Evolutionary conservation across 53 echinoderm and acorn worm species (phyloP).

Genomic region (Echinarachnius parma): DNA sequence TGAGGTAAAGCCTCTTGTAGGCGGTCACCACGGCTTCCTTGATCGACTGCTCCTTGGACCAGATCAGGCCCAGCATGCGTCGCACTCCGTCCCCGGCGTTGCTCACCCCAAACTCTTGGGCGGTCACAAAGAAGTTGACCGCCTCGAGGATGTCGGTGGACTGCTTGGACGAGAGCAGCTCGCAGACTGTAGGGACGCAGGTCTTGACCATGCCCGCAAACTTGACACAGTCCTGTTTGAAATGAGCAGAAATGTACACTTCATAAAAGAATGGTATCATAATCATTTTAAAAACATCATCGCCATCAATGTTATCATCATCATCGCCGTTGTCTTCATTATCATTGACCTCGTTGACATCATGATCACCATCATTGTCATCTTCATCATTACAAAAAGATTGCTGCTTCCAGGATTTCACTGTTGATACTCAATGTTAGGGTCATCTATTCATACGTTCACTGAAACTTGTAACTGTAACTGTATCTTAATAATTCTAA

Average conservation of each 20-base stretch:
- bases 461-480: no score
- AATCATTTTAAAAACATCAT: neutral
- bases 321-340: neutral
- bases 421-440: no score
- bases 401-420: no score
- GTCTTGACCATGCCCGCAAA: constrained; percentile 79
- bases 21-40: constrained; percentile 95
- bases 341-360: neutral
- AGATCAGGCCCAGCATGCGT: constrained; percentile 88
- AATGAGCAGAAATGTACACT: neutral
- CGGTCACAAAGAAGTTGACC: constrained; percentile 77
- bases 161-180: constrained; percentile 86
- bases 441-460: no score
- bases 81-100: constrained; percentile 78
- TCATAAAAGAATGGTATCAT: no score
- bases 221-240: constrained; percentile 80
- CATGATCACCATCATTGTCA: neutral
- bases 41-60: constrained; percentile 88
- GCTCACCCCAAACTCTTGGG: constrained; percentile 90
- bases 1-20: constrained; percentile 80
- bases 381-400: neutral
- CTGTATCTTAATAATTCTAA: no score
- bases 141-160: constrained; percentile 88
- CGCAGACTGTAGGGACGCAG: constrained; percentile 86
- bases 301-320: neutral